Evolutionary conservation across 2,888 invertebrate species (phyloP).

Genomic region (Chaitophorus viminalis): DNA sequence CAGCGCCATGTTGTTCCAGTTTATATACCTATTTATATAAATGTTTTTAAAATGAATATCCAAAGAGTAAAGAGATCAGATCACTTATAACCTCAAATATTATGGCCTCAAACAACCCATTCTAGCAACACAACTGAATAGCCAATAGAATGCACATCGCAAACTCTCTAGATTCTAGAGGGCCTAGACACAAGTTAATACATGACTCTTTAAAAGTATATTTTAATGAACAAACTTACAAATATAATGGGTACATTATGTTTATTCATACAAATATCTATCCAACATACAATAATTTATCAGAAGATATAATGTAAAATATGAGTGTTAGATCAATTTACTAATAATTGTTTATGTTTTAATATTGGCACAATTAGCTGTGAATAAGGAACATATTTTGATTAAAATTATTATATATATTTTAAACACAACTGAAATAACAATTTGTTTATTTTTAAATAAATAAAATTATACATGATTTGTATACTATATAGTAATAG

Average conservation of each 20-base stretch:
- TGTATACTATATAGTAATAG: constrained; percentile 18
- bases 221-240: neutral
- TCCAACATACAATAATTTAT: constrained; percentile 24
- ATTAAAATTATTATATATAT: constrained; percentile 22
- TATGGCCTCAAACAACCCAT: too few species aligned
- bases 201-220: too few species aligned
- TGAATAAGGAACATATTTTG: constrained; percentile 54
- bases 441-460: constrained; percentile 46
- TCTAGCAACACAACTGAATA: too few species aligned
- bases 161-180: too few species aligned
- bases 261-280: constrained; percentile 28
- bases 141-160: too few species aligned
- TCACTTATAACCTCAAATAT: too few species aligned
- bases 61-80: too few species aligned
- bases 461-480: constrained; percentile 33
- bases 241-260: neutral
- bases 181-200: too few species aligned
- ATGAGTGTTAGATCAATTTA: neutral
- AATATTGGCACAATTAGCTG: constrained; percentile 42
- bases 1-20: too few species aligned
- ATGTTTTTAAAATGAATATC: too few species aligned
- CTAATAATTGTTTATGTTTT: neutral
- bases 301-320: constrained; percentile 18
- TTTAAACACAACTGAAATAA: constrained; percentile 52
- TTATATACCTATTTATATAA: too few species aligned